Evolutionary conservation across 1,140 invertebrate species (phyloP).

Genomic region (Drosophila varians): DNA sequence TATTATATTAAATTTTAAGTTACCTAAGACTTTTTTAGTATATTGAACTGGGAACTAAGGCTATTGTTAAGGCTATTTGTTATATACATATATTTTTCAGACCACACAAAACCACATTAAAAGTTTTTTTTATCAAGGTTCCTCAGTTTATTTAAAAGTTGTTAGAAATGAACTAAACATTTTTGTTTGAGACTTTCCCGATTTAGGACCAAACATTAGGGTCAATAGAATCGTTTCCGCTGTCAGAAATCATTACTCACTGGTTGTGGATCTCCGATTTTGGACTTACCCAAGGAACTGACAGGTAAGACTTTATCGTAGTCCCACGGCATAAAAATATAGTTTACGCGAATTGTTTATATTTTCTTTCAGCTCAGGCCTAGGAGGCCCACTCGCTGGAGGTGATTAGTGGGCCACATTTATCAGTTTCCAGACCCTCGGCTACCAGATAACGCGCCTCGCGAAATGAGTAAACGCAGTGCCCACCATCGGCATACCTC

Average conservation of each 20-base stretch:
- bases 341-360: constrained; percentile 58
- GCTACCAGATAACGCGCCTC: constrained; percentile 57
- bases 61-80: no score
- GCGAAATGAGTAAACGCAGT: constrained; percentile 70
- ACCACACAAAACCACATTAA: no score
- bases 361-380: constrained; percentile 44
- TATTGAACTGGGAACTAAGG: no score
- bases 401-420: constrained; percentile 55
- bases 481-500: constrained; percentile 58
- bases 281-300: constrained; percentile 29
- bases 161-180: no score
- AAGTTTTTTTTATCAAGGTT: no score
- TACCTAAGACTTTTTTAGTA: no score
- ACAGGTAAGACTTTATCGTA: constrained; percentile 21
- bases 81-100: no score
- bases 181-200: neutral
- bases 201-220: neutral
- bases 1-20: no score
- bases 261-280: neutral
- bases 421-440: constrained; percentile 44
- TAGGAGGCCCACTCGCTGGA: constrained; percentile 14
- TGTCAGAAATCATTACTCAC: constrained; percentile 27
- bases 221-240: constrained; percentile 6
- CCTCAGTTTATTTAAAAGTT: no score
- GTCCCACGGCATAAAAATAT: constrained; percentile 17